Base-by-base conservation (phyloP, 2,797 vertebrate species). In the Eospalax fontanierii region DNA sequence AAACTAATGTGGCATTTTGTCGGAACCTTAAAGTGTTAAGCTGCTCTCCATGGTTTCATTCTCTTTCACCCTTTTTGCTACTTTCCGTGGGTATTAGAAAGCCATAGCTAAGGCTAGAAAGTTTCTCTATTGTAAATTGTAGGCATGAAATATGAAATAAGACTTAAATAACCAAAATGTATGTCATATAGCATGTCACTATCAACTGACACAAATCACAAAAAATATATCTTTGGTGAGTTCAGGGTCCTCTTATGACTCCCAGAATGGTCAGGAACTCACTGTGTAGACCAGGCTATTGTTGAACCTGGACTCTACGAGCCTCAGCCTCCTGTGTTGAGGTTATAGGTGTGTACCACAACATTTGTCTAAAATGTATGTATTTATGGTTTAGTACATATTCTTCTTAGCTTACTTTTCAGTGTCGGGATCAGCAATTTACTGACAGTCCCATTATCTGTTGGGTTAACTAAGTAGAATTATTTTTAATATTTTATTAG, bases 401-500 rank as follows among this genome's bases (percentile, higher is more conserved):
- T 83, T 59, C 12, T 94, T 92, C 46, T 80, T 61, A 91, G 61
- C 66, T 82, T 30, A 78, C 26, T 76, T 76, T 26, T 22, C 83
- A 43, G n/a, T 65, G 50, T 54, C 7, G 2, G 15, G 40, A 73
- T 54, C 33, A 87, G 59, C 6, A 75, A 40, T 16, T 83, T 82
- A 82, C 68, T 87, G 92, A 73, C 24, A 82, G 61, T 26, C 3
- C 40, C 43, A 24, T 71, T 78, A 59, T 87, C 70, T 82, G 6
- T 94, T 79, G 85, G 85, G 22, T 82, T 93, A 81, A 76, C 93
- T 66, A 65, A 83, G 14, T 75, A 95, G 43, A 74, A 80, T 87
- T 61, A 65, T 8, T 86, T 88, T 92, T 80, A 79, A 79, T 68
- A 81, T 61, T 66, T 95, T 81, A 50, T 57, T 95, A 83, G 35